Percentiles rank a stretch among this genome's conserved stretches.
Conservation (phyloP, 2,113 vertebrate genomes). For the Crocuta crocuta region DNA sequence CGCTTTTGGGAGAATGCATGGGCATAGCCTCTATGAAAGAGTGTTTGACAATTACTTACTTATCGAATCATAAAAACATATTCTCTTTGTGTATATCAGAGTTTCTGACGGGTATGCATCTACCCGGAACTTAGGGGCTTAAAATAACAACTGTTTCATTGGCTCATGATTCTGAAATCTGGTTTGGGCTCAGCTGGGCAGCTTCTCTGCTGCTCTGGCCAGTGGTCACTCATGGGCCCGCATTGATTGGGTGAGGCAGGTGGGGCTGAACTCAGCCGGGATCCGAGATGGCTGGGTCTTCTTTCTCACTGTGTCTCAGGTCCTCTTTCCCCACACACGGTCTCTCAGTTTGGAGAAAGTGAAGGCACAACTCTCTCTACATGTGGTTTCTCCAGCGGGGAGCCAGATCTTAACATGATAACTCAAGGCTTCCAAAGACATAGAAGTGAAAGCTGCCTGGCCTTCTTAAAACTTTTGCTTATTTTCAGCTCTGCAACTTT, state of each 20-base stretch:
- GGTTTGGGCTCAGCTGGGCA: neutral
- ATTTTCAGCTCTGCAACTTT: neutral
- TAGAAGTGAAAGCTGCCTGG: neutral
- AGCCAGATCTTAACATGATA: neutral
- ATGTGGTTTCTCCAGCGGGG: neutral
- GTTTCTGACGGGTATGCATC: neutral
- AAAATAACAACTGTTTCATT: neutral
- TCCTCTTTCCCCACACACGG: neutral
- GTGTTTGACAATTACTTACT: neutral
- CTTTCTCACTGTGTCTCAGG: neutral
- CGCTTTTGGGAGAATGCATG: slow-evolving; percentile 2
- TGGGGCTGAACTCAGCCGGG: neutral
- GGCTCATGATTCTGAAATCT: neutral
- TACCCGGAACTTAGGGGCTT: neutral
- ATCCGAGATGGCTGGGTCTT: neutral
- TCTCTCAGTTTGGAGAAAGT: neutral
- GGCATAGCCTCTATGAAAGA: neutral
- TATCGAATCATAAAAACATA: neutral
- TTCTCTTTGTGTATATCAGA: too few relatives aligned
- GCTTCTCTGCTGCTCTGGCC: neutral
- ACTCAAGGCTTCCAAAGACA: neutral
- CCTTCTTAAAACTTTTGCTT: neutral
- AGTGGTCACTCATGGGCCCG: neutral
- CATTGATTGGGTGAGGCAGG: neutral
- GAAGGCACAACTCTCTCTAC: neutral